Evolutionary conservation across 2,797 vertebrate genomes (phyloP).

Genomic region (Sphenodon punctatus): DNA sequence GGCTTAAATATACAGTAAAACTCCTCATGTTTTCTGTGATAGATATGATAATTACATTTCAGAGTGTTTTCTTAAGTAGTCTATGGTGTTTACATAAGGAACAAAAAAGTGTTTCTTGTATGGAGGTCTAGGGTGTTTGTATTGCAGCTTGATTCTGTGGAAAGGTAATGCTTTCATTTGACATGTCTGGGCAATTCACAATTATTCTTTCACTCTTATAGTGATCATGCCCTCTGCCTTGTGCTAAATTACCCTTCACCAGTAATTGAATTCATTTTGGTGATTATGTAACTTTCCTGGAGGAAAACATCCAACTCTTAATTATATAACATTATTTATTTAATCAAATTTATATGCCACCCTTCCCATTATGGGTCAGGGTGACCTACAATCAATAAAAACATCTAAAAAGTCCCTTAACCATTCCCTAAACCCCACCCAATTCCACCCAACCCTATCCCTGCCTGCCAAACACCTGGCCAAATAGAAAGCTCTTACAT

Average conservation of each 20-base stretch:
- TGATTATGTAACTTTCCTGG: neutral
- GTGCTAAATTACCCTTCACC: neutral
- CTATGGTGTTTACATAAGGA: neutral
- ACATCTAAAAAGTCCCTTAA: no score
- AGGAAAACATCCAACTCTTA: neutral
- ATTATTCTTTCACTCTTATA: neutral
- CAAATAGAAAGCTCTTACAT: no score
- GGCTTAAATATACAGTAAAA: neutral
- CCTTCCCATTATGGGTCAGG: no score
- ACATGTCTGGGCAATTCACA: neutral
- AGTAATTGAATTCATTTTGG: neutral
- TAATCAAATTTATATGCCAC: no score
- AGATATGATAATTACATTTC: neutral
- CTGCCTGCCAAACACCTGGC: no score
- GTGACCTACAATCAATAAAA: no score
- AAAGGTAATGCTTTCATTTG: slow-evolving; percentile 1
- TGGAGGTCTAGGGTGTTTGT: neutral
- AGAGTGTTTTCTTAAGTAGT: neutral
- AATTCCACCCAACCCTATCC: no score
- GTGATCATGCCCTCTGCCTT: neutral
- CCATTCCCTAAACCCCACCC: no score
- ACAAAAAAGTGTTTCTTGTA: neutral
- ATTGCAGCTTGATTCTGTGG: neutral
- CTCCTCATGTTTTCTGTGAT: neutral
- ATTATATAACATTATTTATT: neutral